Evolutionary conservation across 2,888 invertebrate genomes (phyloP), one percentile per base, ranked within the genome.

Genomic region (Psococerastis gibbosa): DNA sequence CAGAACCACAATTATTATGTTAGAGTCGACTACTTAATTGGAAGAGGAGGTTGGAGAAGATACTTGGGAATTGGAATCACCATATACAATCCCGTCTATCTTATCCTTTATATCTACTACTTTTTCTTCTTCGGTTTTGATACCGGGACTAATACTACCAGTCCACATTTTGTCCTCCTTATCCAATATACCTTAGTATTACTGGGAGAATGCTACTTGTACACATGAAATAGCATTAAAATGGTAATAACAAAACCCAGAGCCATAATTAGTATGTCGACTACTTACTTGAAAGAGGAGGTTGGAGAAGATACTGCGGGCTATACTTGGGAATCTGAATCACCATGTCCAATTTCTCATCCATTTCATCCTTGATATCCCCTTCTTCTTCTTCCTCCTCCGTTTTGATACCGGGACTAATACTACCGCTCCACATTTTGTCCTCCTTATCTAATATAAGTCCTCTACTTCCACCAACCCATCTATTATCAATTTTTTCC

Each of bases 241-340:
- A n/a, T n/a, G n/a, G n/a, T n/a, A n/a, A n/a, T n/a, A n/a, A n/a
- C n/a, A n/a, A n/a, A n/a, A n/a, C n/a, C n/a, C n/a, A n/a, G n/a
- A n/a, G n/a, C n/a, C n/a, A n/a, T n/a, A n/a, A n/a, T n/a, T n/a
- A n/a, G n/a, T n/a, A n/a, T n/a, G n/a, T n/a, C n/a, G n/a, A 33
- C 15, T 20, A 38, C 38, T 38, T 18, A 38, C 38, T 38, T 38
- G 38, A 13, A 18, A 20, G 38, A 38, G 22, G 38, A 38, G 38
- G n/a, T n/a, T n/a, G n/a, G n/a, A 33, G 6, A 33, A 33, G 15
- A 16, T 16, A 9, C 20, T 38, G 38, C 13, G 38, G 38, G 22
- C 20, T 38, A 20, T 38, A 38, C 20, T 38, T 38, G 17, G 38
- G 38, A n/a, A 38, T 20, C 20, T 38, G 38, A 15, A 38, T 16